Base-by-base conservation (phyloP, 2,113 vertebrate species). In the Carassius auratus region DNA sequence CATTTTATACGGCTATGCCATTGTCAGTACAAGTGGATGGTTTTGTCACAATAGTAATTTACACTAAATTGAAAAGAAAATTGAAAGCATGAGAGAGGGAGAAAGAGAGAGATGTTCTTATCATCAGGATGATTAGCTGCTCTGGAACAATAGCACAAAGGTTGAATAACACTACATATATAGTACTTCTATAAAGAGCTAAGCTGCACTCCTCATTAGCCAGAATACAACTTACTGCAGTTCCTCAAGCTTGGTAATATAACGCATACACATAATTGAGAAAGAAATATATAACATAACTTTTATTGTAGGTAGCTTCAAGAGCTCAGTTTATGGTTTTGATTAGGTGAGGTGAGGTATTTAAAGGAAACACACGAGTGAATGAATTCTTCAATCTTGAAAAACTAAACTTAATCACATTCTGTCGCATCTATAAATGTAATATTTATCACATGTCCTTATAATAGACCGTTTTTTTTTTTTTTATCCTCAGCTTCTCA, bases 111-210 rank as follows among this genome's bases (percentile, higher is more conserved):
- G 36, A 79, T 42, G 33, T 64, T 69, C 38, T 38, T 48, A 69
- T 85, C 61, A 76, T 4, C 19, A n/a, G 48, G 23, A 59, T 83
- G 19, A 74, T 89, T 71, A 81, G 33, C 45, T 36, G 81, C 76
- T 61, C 19, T 62, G 55, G 33, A 79, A 62, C 19, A 61, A 2
- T 12, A 10, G 10, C 45, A 48, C 9, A 48, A 48, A 10, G 45
- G 76, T 30, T 77, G 23, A 77, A 78, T 36, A 38, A 73, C 8
- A 62, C n/a, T 62, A 17, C 5, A 75, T 50, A 45, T 7, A 7
- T 8, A 59, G 26, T 75, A 6, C 1, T n/a, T 2, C 36, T 3
- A 61, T 79, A 61, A 42, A 61, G 14, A 79, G 6, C 76, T 79
- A 5, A 73, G 8, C 45, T 48, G 45, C 8, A 48, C 45, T 48